These are phyloP conservation scores for Galeruca laticollis DNA, from an alignment of 2,888 invertebrate species.

Conservation along the genomic window DNA sequence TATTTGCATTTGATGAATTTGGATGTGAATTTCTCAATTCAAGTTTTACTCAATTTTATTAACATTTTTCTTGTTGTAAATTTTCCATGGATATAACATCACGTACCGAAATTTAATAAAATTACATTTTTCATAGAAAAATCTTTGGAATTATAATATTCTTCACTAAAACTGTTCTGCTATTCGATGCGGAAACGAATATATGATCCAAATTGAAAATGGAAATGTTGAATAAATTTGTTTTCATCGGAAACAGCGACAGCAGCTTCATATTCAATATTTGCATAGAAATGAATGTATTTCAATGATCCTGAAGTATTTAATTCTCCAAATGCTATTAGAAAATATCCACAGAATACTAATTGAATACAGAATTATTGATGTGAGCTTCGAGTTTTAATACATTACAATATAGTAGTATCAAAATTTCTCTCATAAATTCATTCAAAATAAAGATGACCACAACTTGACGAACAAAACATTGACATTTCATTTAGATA, in stretches of 20 bases:
- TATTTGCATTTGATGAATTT: no score
- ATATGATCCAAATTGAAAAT: neutral
- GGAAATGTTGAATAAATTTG: neutral
- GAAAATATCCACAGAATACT: neutral
- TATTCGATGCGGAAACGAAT: neutral
- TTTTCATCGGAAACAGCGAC: constrained; percentile 5
- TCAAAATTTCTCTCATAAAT: no score
- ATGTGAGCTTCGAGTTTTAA: no score
- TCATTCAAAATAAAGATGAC: no score
- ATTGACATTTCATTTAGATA: no score
- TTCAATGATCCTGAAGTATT: neutral
- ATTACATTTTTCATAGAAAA: neutral
- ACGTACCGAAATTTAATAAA: neutral
- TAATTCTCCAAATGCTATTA: neutral
- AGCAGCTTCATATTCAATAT: neutral
- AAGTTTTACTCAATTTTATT: neutral
- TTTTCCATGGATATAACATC: neutral
- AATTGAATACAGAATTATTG: neutral
- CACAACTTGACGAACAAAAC: no score
- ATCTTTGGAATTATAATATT: neutral
- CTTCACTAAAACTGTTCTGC: neutral
- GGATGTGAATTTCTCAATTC: neutral
- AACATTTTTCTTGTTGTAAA: neutral
- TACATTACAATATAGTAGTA: no score
- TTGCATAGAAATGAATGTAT: constrained; percentile 2